These are phyloP conservation scores for Eriocheir sinensis DNA, from an alignment of 1,140 invertebrate genomes.

Conservation along the genomic window DNA sequence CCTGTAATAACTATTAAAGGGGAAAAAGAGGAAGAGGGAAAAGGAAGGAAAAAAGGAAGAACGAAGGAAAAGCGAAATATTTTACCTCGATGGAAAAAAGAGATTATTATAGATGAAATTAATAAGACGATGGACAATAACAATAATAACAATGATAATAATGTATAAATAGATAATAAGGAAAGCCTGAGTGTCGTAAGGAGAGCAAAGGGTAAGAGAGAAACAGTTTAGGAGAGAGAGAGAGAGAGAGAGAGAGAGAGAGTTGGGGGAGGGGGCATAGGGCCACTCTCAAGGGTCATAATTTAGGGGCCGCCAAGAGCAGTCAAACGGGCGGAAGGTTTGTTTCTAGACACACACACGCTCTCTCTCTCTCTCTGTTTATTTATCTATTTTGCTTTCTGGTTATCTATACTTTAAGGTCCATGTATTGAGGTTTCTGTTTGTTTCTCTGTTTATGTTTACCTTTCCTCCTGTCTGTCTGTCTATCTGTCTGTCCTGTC, in stretches of 20 bases:
- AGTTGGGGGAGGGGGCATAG: neutral
- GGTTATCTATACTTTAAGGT: neutral
- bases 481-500: neutral
- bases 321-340: neutral
- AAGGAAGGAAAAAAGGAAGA: too few species aligned
- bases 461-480: neutral
- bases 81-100: neutral
- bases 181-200: too few species aligned
- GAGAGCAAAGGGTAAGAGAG: neutral
- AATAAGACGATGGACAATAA: neutral
- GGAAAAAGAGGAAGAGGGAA: conserved; percentile 6
- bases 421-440: neutral
- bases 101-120: neutral
- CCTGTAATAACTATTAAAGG: neutral
- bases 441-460: neutral
- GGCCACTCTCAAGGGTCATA: too few species aligned
- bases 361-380: conserved; percentile 55
- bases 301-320: neutral
- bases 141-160: conserved; percentile 27
- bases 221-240: neutral
- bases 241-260: neutral
- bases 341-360: neutral
- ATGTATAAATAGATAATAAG: neutral
- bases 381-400: conserved; percentile 20
- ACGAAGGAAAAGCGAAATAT: neutral